Conservation (phyloP, 37 sponge, comb jelly and placozoan species). For the Ianthella basta region DNA sequence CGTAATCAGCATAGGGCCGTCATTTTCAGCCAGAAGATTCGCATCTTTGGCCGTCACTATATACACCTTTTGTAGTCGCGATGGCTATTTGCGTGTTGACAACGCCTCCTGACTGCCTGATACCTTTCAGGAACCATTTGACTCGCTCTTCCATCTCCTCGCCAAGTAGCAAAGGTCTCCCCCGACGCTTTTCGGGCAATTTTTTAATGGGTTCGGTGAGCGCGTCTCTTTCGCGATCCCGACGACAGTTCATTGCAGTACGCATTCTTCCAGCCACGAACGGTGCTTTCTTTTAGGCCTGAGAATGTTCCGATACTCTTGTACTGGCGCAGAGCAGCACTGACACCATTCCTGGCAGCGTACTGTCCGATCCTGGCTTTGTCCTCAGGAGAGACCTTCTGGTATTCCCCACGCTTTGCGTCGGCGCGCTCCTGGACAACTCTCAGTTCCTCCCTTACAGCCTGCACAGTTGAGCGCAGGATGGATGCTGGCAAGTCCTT, state of each 20-base stretch:
- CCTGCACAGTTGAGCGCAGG: background rate
- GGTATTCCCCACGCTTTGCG: background rate
- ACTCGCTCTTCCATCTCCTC: background rate
- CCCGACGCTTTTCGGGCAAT: constrained; percentile 4
- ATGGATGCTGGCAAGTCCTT: constrained; percentile 5
- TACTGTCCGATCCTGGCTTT: background rate
- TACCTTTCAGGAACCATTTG: background rate
- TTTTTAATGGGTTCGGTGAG: background rate
- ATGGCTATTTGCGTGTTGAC: background rate
- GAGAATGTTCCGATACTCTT: background rate
- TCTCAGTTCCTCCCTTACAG: background rate
- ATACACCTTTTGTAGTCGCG: background rate
- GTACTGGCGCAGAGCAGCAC: constrained; percentile 4
- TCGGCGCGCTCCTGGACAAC: background rate
- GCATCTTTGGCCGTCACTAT: background rate
- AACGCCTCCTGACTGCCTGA: background rate
- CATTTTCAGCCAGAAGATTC: background rate
- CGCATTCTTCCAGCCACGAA: constrained; percentile 8
- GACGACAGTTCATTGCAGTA: background rate
- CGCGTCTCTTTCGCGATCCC: background rate
- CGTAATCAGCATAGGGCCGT: background rate
- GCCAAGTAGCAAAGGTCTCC: background rate
- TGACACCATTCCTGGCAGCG: background rate
- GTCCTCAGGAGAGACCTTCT: background rate
- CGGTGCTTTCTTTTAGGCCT: constrained; percentile 10